Conservation (phyloP, 1,140 invertebrate species). For the Aphelenchoides besseyi region DNA sequence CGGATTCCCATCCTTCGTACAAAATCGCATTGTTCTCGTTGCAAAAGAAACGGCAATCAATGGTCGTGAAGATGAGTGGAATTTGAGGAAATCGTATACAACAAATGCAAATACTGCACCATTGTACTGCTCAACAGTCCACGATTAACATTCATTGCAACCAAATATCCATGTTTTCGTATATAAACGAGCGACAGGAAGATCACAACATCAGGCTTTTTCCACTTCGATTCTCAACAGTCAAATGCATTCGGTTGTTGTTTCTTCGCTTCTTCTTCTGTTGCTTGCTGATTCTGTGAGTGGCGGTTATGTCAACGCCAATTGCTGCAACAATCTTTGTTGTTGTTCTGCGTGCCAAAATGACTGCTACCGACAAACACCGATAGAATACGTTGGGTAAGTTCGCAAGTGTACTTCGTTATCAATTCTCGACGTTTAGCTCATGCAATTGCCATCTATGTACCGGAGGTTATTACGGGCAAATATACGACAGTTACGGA, state of each 20-base stretch:
- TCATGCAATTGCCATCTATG: background rate
- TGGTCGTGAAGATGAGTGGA: too few species aligned
- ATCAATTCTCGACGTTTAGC: background rate
- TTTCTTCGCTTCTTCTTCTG: background rate
- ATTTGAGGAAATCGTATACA: too few species aligned
- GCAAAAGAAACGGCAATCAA: too few species aligned
- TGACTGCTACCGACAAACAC: background rate
- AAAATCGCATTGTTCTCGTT: too few species aligned
- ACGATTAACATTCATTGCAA: background rate
- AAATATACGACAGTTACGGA: background rate
- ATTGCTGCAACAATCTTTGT: background rate
- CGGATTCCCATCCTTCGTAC: background rate
- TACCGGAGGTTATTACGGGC: background rate
- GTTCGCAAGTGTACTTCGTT: background rate
- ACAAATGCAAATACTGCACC: too few species aligned
- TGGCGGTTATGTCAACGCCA: background rate
- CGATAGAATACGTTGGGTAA: background rate
- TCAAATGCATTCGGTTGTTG: background rate
- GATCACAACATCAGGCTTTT: background rate
- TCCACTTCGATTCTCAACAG: background rate
- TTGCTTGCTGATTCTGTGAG: background rate
- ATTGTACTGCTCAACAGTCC: background rate
- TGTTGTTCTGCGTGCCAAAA: background rate
- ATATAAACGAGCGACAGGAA: background rate
- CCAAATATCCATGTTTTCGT: background rate